These are phyloP conservation scores for Microplitis manilae DNA, from an alignment of 2,888 invertebrate genomes.

Conservation along the genomic window DNA sequence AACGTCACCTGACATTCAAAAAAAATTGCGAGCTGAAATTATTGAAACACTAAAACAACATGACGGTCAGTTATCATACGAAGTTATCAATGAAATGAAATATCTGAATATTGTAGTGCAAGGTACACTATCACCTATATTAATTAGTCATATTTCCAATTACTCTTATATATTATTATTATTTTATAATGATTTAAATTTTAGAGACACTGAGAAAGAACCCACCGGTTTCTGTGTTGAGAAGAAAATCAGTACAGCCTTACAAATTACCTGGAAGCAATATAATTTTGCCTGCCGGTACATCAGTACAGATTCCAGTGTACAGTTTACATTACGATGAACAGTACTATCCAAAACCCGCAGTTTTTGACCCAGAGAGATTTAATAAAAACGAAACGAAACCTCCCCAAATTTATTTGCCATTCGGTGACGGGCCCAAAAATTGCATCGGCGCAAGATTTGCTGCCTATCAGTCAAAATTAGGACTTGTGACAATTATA, in stretches of 20 bases:
- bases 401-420: constrained; percentile 56
- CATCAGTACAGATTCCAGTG: constrained; percentile 39
- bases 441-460: constrained; percentile 65
- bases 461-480: constrained; percentile 66
- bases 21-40: constrained; percentile 67
- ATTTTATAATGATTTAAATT: constrained; percentile 7
- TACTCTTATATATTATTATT: not conserved
- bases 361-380: constrained; percentile 60
- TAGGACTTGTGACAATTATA: constrained; percentile 65
- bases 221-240: constrained; percentile 66
- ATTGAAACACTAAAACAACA: constrained; percentile 54
- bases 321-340: constrained; percentile 43
- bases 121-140: constrained; percentile 48
- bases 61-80: constrained; percentile 64
- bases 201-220: constrained; percentile 71
- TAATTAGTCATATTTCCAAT: constrained; percentile 3
- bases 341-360: constrained; percentile 53
- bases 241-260: constrained; percentile 58
- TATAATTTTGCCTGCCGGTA: constrained; percentile 40
- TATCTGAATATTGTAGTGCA: constrained; percentile 67
- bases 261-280: constrained; percentile 44
- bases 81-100: constrained; percentile 64
- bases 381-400: constrained; percentile 54
- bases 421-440: constrained; percentile 65
- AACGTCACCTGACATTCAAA: constrained; percentile 67